Percentiles rank a stretch among this genome's conserved stretches.
Evolutionary conservation across 2,888 invertebrate genomes (phyloP).

Genomic region (Drepanosiphum platanoidis): DNA sequence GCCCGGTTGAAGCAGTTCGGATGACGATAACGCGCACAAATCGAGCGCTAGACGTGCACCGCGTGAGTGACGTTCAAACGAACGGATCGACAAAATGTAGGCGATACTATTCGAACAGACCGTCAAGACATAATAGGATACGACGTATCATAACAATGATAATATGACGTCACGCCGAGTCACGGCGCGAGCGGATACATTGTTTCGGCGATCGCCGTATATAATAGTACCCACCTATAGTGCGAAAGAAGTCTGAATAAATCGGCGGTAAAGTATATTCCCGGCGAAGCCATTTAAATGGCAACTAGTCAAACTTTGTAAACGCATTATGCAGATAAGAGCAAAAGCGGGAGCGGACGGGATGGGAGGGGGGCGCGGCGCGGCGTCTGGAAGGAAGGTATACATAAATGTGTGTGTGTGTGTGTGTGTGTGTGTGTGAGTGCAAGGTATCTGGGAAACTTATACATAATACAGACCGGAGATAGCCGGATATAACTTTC

Average conservation of each 20-base stretch:
- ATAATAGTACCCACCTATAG: too few relatives aligned
- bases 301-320: constrained; percentile 36
- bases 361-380: background rate
- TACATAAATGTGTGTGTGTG: background rate
- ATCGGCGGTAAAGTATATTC: constrained; percentile 19
- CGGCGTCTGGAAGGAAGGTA: background rate
- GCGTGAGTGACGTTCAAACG: background rate
- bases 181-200: background rate
- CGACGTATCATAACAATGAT: background rate
- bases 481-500: constrained; percentile 47
- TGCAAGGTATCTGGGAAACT: constrained; percentile 23
- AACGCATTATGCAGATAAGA: constrained; percentile 48
- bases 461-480: constrained; percentile 41
- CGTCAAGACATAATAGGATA: background rate
- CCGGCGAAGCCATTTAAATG: constrained; percentile 33
- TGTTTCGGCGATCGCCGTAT: background rate
- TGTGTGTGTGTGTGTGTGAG: background rate
- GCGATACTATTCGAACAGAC: too few relatives aligned
- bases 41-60: background rate
- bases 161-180: background rate
- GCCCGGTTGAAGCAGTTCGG: too few relatives aligned
- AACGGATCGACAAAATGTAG: too few relatives aligned
- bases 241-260: background rate
- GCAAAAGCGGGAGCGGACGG: background rate
- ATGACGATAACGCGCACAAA: too few relatives aligned